A percentile compares a stretch with the other conserved stretches of the same genome.
Conservation (phyloP, 2,113 vertebrate genomes). For the Pachycephala philippinensis region DNA sequence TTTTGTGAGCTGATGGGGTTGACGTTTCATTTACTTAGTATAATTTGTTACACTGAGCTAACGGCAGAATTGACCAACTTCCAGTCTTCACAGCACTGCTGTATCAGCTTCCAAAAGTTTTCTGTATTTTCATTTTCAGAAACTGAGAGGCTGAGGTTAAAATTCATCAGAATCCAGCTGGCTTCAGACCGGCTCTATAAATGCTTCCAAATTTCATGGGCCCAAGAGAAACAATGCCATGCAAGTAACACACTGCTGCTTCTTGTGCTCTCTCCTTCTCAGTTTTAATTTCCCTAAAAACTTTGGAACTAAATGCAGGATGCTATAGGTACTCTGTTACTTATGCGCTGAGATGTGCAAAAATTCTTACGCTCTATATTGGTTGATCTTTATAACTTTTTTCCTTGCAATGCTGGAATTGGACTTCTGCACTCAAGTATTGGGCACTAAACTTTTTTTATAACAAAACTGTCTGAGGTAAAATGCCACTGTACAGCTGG, state of each 20-base stretch:
- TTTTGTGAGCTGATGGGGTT: neutral
- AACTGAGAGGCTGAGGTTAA: constrained; percentile 20
- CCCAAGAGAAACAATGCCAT: constrained; percentile 52
- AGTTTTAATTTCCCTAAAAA: neutral
- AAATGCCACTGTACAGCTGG: neutral
- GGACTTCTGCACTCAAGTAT: neutral
- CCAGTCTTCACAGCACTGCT: constrained; percentile 6
- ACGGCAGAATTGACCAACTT: neutral
- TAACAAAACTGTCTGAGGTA: neutral
- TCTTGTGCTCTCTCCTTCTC: neutral
- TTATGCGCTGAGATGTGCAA: accelerated
- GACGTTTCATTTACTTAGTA: neutral
- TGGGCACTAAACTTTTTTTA: neutral
- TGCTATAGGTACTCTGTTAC: neutral
- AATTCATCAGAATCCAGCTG: constrained; percentile 19
- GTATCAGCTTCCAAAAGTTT: neutral
- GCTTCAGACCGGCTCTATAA: neutral
- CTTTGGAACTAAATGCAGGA: neutral
- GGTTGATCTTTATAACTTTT: neutral
- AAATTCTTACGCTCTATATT: neutral
- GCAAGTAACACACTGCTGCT: neutral
- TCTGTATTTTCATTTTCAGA: constrained; percentile 34
- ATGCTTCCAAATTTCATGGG: constrained; percentile 8
- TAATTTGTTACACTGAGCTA: neutral
- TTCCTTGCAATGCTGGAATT: neutral